Conservation (phyloP, 2,797 vertebrate genomes). For the Poeciliopsis turneri region DNA sequence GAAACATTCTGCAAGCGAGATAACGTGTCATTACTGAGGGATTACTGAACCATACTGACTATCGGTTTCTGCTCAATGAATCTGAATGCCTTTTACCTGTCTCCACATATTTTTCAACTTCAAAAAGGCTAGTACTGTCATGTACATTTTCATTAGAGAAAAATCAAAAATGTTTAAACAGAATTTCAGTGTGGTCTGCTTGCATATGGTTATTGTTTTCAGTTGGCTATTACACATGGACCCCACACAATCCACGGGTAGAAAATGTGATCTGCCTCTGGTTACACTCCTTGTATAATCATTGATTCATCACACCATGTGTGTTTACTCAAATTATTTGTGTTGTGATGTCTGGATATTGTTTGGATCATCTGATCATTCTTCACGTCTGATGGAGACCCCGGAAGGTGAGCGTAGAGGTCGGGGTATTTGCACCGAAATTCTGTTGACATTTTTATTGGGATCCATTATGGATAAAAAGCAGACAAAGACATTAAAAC, state of each 20-base stretch:
- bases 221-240: constrained; percentile 31
- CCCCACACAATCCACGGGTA: constrained; percentile 42
- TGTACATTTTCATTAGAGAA: constrained; percentile 38
- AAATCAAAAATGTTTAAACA: constrained; percentile 30
- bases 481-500: not conserved
- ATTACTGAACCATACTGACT: constrained; percentile 38
- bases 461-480: not conserved
- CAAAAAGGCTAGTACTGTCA: not conserved
- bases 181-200: constrained; percentile 49
- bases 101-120: constrained; percentile 30
- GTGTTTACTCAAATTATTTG: constrained; percentile 53
- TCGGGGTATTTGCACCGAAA: not conserved
- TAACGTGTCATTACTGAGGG: constrained; percentile 41
- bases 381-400: constrained; percentile 23
- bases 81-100: constrained; percentile 33
- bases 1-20: constrained; percentile 58
- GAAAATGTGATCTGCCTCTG: constrained; percentile 44
- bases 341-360: constrained; percentile 36
- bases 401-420: not conserved
- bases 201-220: constrained; percentile 53
- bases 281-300: constrained; percentile 55
- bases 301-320: constrained; percentile 47
- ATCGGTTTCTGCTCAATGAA: constrained; percentile 26
- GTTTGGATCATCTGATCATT: constrained; percentile 7
- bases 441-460: not conserved